Conservation (phyloP, 30 jellyfish, hydroid and myxozoan species). For the Aurelia aurita region DNA sequence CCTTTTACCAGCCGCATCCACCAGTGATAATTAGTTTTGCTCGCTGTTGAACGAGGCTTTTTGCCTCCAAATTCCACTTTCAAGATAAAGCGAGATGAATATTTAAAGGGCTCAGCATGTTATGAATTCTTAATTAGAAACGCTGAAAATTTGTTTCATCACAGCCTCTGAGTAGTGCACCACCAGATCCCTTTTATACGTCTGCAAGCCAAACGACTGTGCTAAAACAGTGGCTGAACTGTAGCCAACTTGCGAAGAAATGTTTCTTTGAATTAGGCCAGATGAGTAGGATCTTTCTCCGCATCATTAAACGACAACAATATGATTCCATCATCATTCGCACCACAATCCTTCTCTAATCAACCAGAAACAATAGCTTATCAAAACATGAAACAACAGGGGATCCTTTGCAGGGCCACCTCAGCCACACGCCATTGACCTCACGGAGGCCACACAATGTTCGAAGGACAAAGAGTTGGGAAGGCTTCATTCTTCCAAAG, state of each 20-base stretch:
- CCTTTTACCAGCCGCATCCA: neutral
- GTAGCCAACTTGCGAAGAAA: neutral
- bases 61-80: constrained; percentile 26
- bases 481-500: too few relatives aligned
- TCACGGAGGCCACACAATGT: too few relatives aligned
- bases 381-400: constrained; percentile 49
- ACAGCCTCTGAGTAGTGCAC: neutral
- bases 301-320: constrained; percentile 51
- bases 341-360: constrained; percentile 58
- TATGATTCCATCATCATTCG: constrained; percentile 39
- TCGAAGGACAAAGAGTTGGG: too few relatives aligned
- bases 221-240: neutral
- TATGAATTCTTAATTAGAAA: constrained; percentile 62
- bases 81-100: constrained; percentile 44
- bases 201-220: neutral
- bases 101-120: constrained; percentile 63
- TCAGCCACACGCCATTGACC: constrained; percentile 23
- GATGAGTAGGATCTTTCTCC: constrained; percentile 5
- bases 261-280: neutral
- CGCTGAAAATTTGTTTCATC: constrained; percentile 30
- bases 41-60: constrained; percentile 25
- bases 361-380: constrained; percentile 55
- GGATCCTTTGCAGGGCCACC: neutral
- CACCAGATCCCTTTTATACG: neutral
- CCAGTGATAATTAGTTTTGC: constrained; percentile 13